These are phyloP conservation scores for Hoplostethus mediterraneus DNA, from an alignment of 2,797 vertebrate genomes.

Conservation along the genomic window DNA sequence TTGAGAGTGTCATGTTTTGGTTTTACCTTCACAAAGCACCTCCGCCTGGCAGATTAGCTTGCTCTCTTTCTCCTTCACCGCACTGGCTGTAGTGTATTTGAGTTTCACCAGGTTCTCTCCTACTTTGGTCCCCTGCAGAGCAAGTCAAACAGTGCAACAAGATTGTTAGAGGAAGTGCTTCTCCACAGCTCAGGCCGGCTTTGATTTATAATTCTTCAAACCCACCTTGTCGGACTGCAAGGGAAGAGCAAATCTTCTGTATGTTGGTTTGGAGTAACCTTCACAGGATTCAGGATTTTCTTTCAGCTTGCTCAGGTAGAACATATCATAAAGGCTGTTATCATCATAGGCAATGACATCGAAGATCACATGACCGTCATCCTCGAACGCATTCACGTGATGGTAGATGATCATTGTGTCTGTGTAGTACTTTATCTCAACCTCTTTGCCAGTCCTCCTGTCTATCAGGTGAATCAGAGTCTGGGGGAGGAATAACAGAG, in stretches of 20 bases:
- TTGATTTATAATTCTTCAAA: neutral
- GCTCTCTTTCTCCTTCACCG: constrained; percentile 90
- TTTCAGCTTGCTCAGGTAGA: constrained; percentile 90
- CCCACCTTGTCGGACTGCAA: constrained; percentile 87
- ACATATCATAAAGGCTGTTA: constrained; percentile 90
- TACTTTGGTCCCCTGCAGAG: constrained; percentile 79
- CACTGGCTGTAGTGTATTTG: constrained; percentile 86
- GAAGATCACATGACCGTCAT: constrained; percentile 88
- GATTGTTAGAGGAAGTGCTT: neutral
- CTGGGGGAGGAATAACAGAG: constrained; percentile 73
- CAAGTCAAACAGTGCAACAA: constrained; percentile 8
- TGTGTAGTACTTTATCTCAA: constrained; percentile 85
- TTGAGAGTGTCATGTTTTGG: too few species aligned
- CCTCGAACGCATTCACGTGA: constrained; percentile 94
- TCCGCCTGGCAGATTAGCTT: constrained; percentile 90
- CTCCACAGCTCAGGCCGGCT: neutral
- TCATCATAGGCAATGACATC: constrained; percentile 91
- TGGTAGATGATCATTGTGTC: constrained; percentile 91
- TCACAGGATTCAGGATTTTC: constrained; percentile 40
- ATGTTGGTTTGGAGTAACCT: constrained; percentile 76
- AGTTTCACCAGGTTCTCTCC: constrained; percentile 88
- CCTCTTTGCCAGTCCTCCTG: constrained; percentile 87
- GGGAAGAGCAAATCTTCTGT: constrained; percentile 90
- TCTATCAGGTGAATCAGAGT: constrained; percentile 94
- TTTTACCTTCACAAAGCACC: constrained; percentile 88